Base-by-base conservation (phyloP, 1,140 invertebrate genomes). In the Drosophila kohkoa region DNA sequence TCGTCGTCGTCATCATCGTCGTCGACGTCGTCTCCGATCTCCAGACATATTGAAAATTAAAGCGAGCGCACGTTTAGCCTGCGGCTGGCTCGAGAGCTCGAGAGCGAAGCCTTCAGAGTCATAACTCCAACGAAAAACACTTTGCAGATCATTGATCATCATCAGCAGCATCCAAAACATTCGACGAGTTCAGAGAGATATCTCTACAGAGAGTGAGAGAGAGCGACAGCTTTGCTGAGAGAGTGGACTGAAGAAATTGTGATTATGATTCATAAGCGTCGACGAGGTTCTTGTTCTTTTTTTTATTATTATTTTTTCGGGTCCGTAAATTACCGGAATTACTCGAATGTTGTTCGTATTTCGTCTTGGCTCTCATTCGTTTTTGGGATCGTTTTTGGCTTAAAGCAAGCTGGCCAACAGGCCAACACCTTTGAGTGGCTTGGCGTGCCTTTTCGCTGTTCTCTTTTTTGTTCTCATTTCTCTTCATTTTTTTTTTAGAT, bases 31-130 rank as follows among this genome's bases (percentile, higher is more conserved):
- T 72, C 62, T 75, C 51, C 59, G 48, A 73, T 49, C 54, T 72
- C 65, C 85, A 88, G 85, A 88, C 85, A 85, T 89, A 88, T 88
- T 88, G 85, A 88, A 89, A 89, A 88, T 88, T 88, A 88, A 88
- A 75, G 85, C 81, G 71, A 88, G 81, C 83, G 83, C 85, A 88
- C 85, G 85, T 88, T 88, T 89, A 72, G 77, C 85, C 85, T 45
- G 30, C 43, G 80, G 82, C 79, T 43, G 51, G 38, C 67, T 11
- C 28, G 16, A 28, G 38, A 41, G 16, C 28, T 30, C 35, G 38
- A 41, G 16, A 85, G 15, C 49, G 68, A 52, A 71, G 69, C 51
- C 70, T 73, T 73, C 57, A 68, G 35, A 83, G 71, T 86, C 82
- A 87, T 86, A 86, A 83, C 77, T 76, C 57, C 71, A 73, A 48